Evolutionary conservation across 2,113 vertebrate species (phyloP), one percentile per base, ranked within the genome.

Genomic region (Ursus arctos): DNA sequence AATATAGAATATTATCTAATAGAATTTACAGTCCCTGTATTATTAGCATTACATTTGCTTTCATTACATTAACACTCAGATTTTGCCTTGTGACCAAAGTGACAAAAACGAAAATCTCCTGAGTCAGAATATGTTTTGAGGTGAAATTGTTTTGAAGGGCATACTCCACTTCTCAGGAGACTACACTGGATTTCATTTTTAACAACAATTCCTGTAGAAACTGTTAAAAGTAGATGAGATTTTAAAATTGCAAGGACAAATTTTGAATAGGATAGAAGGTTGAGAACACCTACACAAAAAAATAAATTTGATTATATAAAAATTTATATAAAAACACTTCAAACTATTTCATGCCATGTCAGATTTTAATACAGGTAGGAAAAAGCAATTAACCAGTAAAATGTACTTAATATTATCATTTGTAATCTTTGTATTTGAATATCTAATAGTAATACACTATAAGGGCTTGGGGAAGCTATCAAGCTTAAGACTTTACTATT

Each of bases 81-180:
- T 28, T 97, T 97, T 98, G 36, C 87, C 74, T 91, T 86, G 69
- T 84, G 76, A 97, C 49, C 71, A 92, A 95, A 88, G 7, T 47
- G 31, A 95, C 85, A 88, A 96, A 91, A 94, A 76, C 82, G 18
- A 93, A 93, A 95, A 95, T 86, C 67, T 77, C 69, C 61, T 87
- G 49, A 88, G 87, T 80, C 53, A 88, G 82, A 95, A 94, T 92
- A 88, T 91, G 8, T 72, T 84, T 74, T 91, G 40, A 72, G 12
- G 63, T 94, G 36, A 97, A 88, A 90, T 63, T 97, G 53, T 96
- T 97, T 76, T 90, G 94, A 97, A 90, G 83, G 40, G 61, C 7
- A 69, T 88, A 57, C 67, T 57, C 95, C 16, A 84, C 57, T 40
- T 92, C 92, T 92, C 79, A 47, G 53, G 47, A 96, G 80, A 90